Conservation (phyloP, 2,113 vertebrate species). For the Ifrita kowaldi region DNA sequence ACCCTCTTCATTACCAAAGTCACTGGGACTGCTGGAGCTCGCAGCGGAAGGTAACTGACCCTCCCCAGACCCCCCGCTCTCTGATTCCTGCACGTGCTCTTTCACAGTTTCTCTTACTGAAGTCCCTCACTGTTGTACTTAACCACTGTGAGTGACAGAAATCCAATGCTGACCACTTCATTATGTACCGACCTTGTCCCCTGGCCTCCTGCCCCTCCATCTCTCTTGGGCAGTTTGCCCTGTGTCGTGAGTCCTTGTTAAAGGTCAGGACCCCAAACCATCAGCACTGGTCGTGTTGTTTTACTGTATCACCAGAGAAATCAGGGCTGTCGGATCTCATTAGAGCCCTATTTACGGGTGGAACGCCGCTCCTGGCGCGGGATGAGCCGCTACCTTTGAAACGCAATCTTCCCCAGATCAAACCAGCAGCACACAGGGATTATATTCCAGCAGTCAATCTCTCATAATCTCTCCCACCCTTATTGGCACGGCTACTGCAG, state of each 20-base stretch:
- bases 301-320: constrained; percentile 71
- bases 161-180: constrained; percentile 94
- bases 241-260: constrained; percentile 76
- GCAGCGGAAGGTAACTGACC: background rate
- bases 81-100: constrained; percentile 49
- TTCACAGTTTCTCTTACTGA: constrained; percentile 30
- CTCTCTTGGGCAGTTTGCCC: constrained; percentile 81
- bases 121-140: constrained; percentile 62
- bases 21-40: background rate
- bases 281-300: constrained; percentile 65
- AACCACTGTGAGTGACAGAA: constrained; percentile 86
- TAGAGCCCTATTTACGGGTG: constrained; percentile 51
- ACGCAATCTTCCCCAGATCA: constrained; percentile 29
- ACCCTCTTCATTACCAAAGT: constrained; percentile 48
- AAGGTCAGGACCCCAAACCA: constrained; percentile 83
- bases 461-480: constrained; percentile 20
- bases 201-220: constrained; percentile 74
- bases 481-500: background rate
- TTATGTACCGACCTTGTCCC: constrained; percentile 83
- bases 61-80: background rate
- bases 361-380: background rate
- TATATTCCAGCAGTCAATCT: constrained; percentile 16
- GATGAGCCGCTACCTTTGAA: constrained; percentile 56
- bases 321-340: constrained; percentile 68
- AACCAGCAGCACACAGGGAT: background rate